Evolutionary conservation across 2,888 invertebrate species (phyloP).

Genomic region (Tubulanus polymorphus): DNA sequence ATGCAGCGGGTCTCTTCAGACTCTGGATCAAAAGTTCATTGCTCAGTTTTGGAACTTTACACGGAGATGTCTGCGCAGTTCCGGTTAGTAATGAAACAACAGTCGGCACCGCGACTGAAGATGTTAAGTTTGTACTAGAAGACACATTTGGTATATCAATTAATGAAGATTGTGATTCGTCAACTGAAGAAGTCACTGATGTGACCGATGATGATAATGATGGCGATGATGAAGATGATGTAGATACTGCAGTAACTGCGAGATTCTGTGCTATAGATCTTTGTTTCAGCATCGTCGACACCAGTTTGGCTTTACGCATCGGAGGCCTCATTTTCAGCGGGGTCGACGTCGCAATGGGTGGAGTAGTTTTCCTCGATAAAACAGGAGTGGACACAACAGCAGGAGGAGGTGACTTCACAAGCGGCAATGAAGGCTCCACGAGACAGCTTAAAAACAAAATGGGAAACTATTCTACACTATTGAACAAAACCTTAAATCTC

Average conservation of each 20-base stretch:
- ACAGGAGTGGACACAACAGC: neutral
- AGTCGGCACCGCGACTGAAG: neutral
- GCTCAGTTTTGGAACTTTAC: neutral
- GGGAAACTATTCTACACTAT: neutral
- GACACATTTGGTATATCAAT: no score
- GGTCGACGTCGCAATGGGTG: slow-evolving; percentile 11
- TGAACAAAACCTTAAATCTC: no score
- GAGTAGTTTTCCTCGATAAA: slow-evolving; percentile 7
- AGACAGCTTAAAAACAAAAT: neutral
- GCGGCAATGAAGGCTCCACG: neutral
- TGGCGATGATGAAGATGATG: neutral
- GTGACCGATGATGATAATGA: neutral
- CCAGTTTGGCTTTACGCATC: slow-evolving; percentile 21
- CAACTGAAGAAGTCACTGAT: neutral
- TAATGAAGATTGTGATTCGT: no score
- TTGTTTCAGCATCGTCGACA: slow-evolving; percentile 41
- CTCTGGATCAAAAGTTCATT: neutral
- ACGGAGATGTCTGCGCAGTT: neutral
- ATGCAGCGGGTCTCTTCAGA: neutral
- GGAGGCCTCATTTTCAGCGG: slow-evolving; percentile 11
- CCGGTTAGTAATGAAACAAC: no score
- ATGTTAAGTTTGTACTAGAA: neutral
- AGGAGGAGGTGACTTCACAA: neutral
- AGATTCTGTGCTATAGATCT: slow-evolving; percentile 29
- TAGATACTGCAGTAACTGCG: slow-evolving; percentile 1